Evolutionary conservation across 2,888 invertebrate genomes (phyloP).

Genomic region (Agrotis segetum): DNA sequence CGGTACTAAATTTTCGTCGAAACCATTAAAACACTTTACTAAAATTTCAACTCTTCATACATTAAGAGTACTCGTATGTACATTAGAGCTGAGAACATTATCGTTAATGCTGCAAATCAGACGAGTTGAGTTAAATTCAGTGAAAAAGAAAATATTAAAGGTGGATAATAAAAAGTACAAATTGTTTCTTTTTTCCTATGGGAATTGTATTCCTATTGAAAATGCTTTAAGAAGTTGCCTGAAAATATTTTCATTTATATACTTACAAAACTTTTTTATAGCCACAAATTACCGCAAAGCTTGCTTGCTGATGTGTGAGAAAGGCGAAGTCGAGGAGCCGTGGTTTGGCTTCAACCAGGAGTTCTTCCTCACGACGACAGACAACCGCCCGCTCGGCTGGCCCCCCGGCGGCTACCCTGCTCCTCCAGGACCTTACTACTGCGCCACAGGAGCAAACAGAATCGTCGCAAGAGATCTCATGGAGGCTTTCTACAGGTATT

Average conservation of each 20-base stretch:
- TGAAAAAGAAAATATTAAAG: not conserved
- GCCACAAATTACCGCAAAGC: conserved; percentile 81
- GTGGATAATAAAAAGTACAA: not conserved
- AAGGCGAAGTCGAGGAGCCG: conserved; percentile 91
- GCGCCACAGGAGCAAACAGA: conserved; percentile 95
- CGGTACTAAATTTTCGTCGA: not conserved
- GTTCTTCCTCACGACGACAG: conserved; percentile 83
- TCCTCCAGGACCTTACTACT: conserved; percentile 95
- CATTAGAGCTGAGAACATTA: not conserved
- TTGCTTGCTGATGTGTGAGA: conserved; percentile 89
- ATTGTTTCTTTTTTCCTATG: not conserved
- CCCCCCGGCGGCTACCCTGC: conserved; percentile 93
- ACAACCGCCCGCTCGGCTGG: conserved; percentile 94
- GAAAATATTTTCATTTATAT: no score
- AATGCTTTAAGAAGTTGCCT: no score
- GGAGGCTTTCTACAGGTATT: conserved; percentile 93
- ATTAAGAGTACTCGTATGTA: not conserved
- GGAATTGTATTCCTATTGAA: no score
- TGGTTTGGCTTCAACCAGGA: conserved; percentile 95
- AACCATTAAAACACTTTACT: not conserved
- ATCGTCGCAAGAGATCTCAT: conserved; percentile 95
- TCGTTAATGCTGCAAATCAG: not conserved
- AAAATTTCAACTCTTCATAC: not conserved
- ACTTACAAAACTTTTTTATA: conserved; percentile 54
- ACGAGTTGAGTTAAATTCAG: not conserved